Conservation (phyloP, 2,113 vertebrate species). For the Hippocampus comes region DNA sequence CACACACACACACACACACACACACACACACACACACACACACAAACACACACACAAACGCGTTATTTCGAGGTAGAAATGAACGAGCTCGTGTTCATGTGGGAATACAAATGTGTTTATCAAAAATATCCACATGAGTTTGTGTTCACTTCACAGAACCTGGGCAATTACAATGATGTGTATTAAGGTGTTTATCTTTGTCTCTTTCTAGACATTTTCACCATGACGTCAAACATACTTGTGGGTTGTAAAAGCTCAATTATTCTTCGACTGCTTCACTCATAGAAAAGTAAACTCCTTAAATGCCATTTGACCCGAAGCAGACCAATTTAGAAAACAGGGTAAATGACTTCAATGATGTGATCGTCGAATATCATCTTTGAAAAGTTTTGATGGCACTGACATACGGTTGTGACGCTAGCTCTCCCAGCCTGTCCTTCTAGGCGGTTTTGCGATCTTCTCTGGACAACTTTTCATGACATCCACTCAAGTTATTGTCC, state of each 20-base stretch:
- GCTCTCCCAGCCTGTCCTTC: too few species aligned
- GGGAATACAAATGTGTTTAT: neutral
- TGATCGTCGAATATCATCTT: too few species aligned
- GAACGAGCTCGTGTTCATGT: neutral
- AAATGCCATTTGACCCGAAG: too few species aligned
- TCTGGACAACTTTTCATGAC: too few species aligned
- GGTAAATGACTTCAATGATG: too few species aligned
- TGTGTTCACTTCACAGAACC: neutral
- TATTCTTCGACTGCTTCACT: too few species aligned
- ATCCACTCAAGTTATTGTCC: too few species aligned
- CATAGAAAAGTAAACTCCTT: too few species aligned
- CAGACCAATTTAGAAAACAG: too few species aligned
- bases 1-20: constrained; percentile 1
- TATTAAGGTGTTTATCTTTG: neutral
- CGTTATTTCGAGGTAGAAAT: constrained; percentile 11
- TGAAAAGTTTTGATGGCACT: too few species aligned
- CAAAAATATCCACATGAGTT: neutral
- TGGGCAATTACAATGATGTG: neutral
- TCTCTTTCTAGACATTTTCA: neutral
- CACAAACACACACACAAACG: neutral
- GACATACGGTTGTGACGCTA: too few species aligned
- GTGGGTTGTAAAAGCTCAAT: neutral
- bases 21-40: neutral
- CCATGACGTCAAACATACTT: neutral
- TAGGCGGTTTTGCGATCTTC: too few species aligned